Conservation (phyloP, 2,113 vertebrate genomes). For the Machaerirhynchus nigripectus region DNA sequence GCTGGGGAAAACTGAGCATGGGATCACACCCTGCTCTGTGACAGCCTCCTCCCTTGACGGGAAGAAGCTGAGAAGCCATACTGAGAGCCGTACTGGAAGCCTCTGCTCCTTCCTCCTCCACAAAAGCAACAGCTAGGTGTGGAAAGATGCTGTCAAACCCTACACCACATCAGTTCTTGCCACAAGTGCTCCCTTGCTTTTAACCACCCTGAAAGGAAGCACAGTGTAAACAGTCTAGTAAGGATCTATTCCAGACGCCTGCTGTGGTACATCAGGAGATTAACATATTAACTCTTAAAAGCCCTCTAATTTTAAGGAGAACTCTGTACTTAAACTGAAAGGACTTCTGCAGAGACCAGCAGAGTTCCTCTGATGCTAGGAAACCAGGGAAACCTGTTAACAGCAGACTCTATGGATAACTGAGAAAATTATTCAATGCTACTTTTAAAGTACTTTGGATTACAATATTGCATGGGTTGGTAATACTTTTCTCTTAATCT, state of each 20-base stretch:
- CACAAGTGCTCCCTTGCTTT: background rate
- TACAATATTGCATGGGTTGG: background rate
- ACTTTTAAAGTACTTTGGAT: background rate
- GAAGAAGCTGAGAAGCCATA: background rate
- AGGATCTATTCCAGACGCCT: slow-evolving; percentile 19
- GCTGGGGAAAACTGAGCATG: background rate
- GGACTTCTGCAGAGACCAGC: slow-evolving; percentile 25
- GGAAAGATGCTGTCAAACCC: slow-evolving; percentile 31
- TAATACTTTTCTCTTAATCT: background rate
- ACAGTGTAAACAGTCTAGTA: background rate
- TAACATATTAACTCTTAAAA: slow-evolving; percentile 33
- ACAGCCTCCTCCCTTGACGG: background rate
- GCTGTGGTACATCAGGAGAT: background rate
- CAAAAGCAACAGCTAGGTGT: slow-evolving; percentile 31
- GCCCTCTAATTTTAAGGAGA: slow-evolving; percentile 15
- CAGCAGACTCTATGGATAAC: background rate
- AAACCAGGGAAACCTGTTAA: slow-evolving; percentile 25
- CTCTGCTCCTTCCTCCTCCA: background rate
- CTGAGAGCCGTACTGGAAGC: background rate
- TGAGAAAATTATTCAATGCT: background rate
- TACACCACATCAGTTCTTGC: slow-evolving; percentile 3
- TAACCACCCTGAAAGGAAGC: background rate
- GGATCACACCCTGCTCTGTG: background rate
- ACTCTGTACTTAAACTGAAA: background rate
- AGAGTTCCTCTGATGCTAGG: background rate